Conservation (phyloP, 2,797 vertebrate species). For the Siniperca obscura region DNA sequence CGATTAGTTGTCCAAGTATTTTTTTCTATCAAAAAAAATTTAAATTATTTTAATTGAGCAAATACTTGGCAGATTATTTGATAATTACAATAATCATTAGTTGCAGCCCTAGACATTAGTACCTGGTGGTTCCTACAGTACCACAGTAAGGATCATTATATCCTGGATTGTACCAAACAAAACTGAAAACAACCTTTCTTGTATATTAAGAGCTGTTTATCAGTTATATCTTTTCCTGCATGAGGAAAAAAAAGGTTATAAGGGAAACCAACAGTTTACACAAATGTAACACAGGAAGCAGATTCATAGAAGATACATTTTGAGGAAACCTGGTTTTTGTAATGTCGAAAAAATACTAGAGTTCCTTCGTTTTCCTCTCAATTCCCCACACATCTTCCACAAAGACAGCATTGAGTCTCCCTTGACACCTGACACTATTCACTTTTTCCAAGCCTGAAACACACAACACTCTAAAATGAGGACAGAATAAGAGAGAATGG, state of each 20-base stretch:
- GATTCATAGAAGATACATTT: conserved; percentile 24
- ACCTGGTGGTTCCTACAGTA: background rate
- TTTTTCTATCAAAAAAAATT: background rate
- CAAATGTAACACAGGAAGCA: background rate
- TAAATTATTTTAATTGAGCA: background rate
- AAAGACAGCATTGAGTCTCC: conserved; percentile 82
- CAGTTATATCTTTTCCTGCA: background rate
- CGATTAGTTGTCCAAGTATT: background rate
- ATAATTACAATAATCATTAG: background rate
- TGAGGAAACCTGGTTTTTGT: conserved; percentile 65
- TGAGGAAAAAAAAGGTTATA: background rate
- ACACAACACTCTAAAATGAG: conserved; percentile 62
- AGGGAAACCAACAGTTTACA: background rate
- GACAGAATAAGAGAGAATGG: conserved; percentile 68
- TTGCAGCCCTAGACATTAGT: background rate
- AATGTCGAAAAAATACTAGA: conserved; percentile 49
- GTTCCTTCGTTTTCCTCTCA: conserved; percentile 60
- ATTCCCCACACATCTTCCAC: conserved; percentile 73
- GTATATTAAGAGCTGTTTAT: background rate
- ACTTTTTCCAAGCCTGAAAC: conserved; percentile 75
- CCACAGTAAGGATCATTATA: background rate
- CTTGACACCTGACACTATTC: conserved; percentile 85
- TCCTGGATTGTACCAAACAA: no score
- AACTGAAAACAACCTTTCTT: no score
- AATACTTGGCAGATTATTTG: background rate